Evolutionary conservation across 2,113 vertebrate species (phyloP), one percentile per base, ranked within the genome.

Genomic region (Poicephalus meyeri): DNA sequence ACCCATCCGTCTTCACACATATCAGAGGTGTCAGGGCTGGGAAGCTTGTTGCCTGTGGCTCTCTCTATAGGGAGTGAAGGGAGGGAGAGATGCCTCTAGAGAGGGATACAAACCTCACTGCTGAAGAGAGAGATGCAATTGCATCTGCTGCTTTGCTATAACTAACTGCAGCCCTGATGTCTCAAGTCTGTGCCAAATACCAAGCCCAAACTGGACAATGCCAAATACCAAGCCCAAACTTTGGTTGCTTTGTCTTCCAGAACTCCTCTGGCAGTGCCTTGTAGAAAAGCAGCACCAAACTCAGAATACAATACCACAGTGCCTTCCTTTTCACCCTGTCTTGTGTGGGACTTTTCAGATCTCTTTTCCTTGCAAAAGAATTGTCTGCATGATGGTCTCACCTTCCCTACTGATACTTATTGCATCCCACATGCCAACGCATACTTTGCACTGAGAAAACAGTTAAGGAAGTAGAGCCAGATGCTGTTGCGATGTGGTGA

Each of bases 1-100:
- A 86, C 83, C 77, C 83, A 91, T 94, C 86, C 80, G 25, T 92
- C 91, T 97, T 96, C 94, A 93, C 96, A 96, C 95, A 7, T 96
- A 86, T 39, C 55, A 14, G 94, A 96, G 95, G 95, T 95, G 96
- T 93, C 88, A 47, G 69, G 94, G 82, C 71, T 88, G 6, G 82
- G 86, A 93, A 91, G 80, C 24, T 89, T 91, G 68, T 80, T 97
- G 94, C 76, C 72, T 93, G 94, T 88, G 91, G 86, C 95, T 92
- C 56, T 55, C 71, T 84, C 56, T 6, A 0, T 70, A 53, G 65
- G 61, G 91, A 95, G 71, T 0, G 7, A 69, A 53, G 74, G 66
- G 71, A 86, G 90, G 49, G 91, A 92, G 92, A 80, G 64, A 12
- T 60, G 69, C 42, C 55, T 81, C 72, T 28, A 1, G 35, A 58